phyloP scores from a whole-genome alignment of 2,888 invertebrate genomes.

The Amaurobius ferox region DNA sequence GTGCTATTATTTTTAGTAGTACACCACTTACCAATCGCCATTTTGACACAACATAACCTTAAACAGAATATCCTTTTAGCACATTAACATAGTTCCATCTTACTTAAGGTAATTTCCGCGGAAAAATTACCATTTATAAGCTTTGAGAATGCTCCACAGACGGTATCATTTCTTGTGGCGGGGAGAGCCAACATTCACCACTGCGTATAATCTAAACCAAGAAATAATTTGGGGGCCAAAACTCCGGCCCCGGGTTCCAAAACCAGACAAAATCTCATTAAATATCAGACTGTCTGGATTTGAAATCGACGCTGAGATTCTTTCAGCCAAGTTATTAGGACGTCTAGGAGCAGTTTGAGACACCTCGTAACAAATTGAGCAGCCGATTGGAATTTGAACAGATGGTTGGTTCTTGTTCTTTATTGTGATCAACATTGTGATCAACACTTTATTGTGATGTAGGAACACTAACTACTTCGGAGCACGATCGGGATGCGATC shows the following conservation, averaged over 20 bases:
- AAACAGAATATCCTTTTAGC: no score
- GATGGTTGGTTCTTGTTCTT: neutral
- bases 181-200: no score
- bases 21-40: no score
- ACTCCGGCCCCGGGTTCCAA: slow-evolving; percentile 9
- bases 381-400: neutral
- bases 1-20: no score
- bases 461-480: no score
- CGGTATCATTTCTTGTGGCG: no score
- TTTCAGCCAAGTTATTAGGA: slow-evolving; percentile 1
- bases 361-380: neutral
- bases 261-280: slow-evolving; percentile 60
- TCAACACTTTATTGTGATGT: neutral
- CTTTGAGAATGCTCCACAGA: no score
- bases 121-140: no score
- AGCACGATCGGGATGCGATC: no score
- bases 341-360: neutral
- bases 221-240: slow-evolving; percentile 5
- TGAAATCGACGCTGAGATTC: neutral
- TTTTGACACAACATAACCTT: no score
- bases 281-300: slow-evolving; percentile 44
- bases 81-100: no score
- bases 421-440: neutral
- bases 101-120: no score
- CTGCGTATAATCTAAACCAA: neutral